Evolutionary conservation across 2,888 invertebrate species (phyloP).

Genomic region (Hydraecia micacea): DNA sequence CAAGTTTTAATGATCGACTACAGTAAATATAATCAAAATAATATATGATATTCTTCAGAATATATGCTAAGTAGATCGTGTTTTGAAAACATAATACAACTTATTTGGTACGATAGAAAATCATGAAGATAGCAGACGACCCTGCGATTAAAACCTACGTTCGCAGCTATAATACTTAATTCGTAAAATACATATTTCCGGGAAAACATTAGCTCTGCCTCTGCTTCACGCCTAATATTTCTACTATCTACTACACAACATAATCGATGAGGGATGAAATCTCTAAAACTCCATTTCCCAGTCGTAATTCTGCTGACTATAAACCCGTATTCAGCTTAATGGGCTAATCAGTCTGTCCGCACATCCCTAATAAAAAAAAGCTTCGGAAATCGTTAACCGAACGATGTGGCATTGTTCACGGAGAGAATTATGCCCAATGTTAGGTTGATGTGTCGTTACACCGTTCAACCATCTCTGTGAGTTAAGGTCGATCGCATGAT

Average conservation of each 20-base stretch:
- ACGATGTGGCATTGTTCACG: conserved; percentile 76
- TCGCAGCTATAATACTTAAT: neutral
- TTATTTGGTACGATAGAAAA: too few species aligned
- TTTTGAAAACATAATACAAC: too few species aligned
- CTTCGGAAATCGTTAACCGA: conserved; percentile 73
- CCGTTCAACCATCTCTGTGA: conserved; percentile 62
- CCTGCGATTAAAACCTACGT: neutral
- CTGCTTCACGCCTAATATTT: neutral
- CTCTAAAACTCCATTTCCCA: conserved; percentile 25
- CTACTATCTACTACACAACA: conserved; percentile 2
- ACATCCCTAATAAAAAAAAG: conserved; percentile 58
- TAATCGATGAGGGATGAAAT: conserved; percentile 26
- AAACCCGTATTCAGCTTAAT: conserved; percentile 61
- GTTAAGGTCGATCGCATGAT: conserved; percentile 59
- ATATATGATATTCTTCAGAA: too few species aligned
- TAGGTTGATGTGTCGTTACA: conserved; percentile 72
- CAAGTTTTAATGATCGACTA: too few species aligned
- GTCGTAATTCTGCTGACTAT: conserved; percentile 71
- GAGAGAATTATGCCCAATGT: conserved; percentile 79
- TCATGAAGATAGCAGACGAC: too few species aligned
- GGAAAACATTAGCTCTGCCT: neutral
- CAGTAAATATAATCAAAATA: too few species aligned
- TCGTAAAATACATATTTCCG: neutral
- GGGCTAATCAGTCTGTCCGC: conserved; percentile 52
- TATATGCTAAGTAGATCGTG: too few species aligned